Base-by-base conservation (phyloP, 2,113 vertebrate genomes). In the Chunga burmeisteri region DNA sequence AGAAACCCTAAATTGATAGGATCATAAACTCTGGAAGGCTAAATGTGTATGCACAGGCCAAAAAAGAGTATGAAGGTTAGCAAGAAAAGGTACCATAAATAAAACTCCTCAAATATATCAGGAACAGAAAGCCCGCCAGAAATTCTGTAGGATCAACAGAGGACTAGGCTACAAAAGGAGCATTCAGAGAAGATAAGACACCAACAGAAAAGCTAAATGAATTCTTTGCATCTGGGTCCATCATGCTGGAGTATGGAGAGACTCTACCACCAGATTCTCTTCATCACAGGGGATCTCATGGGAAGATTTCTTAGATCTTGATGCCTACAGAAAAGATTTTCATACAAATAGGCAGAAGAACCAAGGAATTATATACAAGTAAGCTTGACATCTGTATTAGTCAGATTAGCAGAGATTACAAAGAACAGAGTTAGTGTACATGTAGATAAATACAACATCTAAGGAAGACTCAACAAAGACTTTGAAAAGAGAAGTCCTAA, bases 51-150 rank as follows among this genome's bases (percentile, higher is more conserved):
- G 36, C 70, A 91, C 42, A 52, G 68, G 72, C 71, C 74, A 85
- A 95, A 86, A 87, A 84, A 82, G 32, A 74, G 29, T 23, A 63
- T 58, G 86, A 94, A 81, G 55, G 56, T 50, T 92, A 83, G 68
- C 42, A 88, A 81, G 68, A 86, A 95, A 91, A 96, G 55, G 82
- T 15, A 71, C 32, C 67, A 81, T 84, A 96, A 94, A 86, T 94
- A 96, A 94, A 90, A 81, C 22, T 47, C 55, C 55, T 90, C 75
- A 78, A 58, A 80, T n/a, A 44, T 12, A 81, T 56, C 42, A 86
- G 65, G 20, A 73, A 25, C 84, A 89, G 71, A 89, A 96, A 91
- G 50, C 59, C 67, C 91, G 81, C 42, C 89, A 93, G 90, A 73
- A 81, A 78, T 77, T 47, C 67, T 70, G 53, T 11, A 83, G 38